Percentiles rank a stretch among this genome's conserved stretches.
Evolutionary conservation across 1,140 invertebrate species (phyloP).

Genomic region (Trichonephila clavata): DNA sequence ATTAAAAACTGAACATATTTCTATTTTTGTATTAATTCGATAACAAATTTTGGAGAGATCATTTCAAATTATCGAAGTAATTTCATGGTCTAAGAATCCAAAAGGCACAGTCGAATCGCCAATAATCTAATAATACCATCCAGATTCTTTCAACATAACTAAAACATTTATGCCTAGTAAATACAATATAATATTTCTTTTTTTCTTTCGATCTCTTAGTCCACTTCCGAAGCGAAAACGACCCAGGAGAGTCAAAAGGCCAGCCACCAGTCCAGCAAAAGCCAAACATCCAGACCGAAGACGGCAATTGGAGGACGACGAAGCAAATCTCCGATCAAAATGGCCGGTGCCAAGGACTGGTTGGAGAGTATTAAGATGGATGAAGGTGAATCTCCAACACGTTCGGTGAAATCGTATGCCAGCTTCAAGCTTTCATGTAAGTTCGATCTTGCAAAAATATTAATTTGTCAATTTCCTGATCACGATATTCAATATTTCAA

Average conservation of each 20-base stretch:
- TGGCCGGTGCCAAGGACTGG: not conserved
- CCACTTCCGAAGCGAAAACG: not conserved
- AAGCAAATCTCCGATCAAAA: not conserved
- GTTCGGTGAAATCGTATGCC: not conserved
- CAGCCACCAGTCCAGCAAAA: not conserved
- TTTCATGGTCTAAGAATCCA: too few species aligned
- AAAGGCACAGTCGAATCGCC: too few species aligned
- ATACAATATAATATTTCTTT: too few species aligned
- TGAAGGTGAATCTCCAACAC: not conserved
- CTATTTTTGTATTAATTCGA: too few species aligned
- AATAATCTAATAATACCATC: too few species aligned
- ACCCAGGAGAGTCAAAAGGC: not conserved
- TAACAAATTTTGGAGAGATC: too few species aligned
- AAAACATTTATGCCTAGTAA: too few species aligned
- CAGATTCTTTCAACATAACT: too few species aligned
- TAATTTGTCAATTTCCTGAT: too few species aligned
- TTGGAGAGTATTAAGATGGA: not conserved
- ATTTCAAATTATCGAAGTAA: too few species aligned
- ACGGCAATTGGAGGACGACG: not conserved
- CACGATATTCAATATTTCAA: too few species aligned
- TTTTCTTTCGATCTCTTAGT: not conserved
- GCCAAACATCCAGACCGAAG: not conserved
- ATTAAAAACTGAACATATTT: too few species aligned
- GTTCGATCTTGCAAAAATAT: not conserved
- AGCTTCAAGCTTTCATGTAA: constrained; percentile 14